Conservation (phyloP, 2,113 vertebrate species). For the Siphamia tubifer region DNA sequence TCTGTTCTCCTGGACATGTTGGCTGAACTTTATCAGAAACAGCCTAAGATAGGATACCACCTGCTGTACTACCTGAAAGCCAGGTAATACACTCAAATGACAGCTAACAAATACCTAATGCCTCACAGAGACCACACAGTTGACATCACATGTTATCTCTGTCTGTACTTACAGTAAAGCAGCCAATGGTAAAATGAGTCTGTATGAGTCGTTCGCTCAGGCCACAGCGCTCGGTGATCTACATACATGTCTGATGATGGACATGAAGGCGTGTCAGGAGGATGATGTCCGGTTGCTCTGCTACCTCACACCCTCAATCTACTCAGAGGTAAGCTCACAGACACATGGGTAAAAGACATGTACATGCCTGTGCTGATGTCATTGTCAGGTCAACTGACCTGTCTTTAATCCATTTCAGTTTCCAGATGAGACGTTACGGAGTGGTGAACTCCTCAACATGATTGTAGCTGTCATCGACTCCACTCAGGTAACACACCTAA, state of each 20-base stretch:
- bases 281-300: constrained; percentile 93
- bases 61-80: constrained; percentile 95
- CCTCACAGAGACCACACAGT: no score
- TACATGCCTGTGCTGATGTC: background rate
- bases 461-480: constrained; percentile 97
- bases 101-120: no score
- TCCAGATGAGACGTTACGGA: constrained; percentile 93
- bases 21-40: constrained; percentile 96
- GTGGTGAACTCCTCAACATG: constrained; percentile 96
- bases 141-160: no score
- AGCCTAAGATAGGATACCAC: constrained; percentile 97
- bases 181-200: constrained; percentile 91
- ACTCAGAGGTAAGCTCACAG: constrained; percentile 54
- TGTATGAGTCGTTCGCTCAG: constrained; percentile 96
- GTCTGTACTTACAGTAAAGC: constrained; percentile 84
- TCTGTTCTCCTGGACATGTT: constrained; percentile 92
- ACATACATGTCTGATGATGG: constrained; percentile 98
- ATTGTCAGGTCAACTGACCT: background rate
- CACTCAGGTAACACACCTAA: constrained; percentile 68
- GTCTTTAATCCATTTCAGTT: constrained; percentile 77
- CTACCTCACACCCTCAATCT: constrained; percentile 95
- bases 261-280: constrained; percentile 98
- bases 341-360: background rate
- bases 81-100: constrained; percentile 87
- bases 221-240: constrained; percentile 93